Conservation (phyloP, 2,797 vertebrate genomes). For the Intellagama lesueurii region DNA sequence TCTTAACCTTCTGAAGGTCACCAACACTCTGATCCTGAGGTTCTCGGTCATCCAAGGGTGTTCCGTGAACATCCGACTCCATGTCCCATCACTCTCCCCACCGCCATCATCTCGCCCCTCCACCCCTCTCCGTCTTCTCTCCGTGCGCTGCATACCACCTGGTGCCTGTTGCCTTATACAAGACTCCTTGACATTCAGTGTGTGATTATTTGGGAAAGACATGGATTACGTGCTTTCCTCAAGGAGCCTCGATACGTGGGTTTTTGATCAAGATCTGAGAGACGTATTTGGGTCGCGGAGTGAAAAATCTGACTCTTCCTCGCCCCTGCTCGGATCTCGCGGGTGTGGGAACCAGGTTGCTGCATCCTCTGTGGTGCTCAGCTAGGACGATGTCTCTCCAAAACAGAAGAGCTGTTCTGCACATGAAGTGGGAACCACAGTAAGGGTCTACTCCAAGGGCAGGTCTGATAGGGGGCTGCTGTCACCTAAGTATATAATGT, state of each 20-base stretch:
- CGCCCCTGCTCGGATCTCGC: background rate
- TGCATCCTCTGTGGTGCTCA: background rate
- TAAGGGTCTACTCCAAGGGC: background rate
- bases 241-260: background rate
- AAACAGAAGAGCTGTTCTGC: background rate
- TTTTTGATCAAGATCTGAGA: background rate
- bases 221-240: background rate
- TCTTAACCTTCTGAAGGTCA: slow-evolving; percentile 19
- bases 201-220: background rate
- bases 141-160: background rate
- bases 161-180: background rate
- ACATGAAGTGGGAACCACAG: background rate
- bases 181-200: too few species aligned
- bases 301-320: background rate
- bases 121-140: background rate
- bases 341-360: background rate
- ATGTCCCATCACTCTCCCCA: background rate
- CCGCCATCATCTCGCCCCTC: too few species aligned
- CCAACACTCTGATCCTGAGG: background rate
- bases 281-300: background rate
- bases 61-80: background rate
- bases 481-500: too few species aligned
- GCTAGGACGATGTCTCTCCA: background rate
- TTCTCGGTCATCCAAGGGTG: background rate
- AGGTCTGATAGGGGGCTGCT: too few species aligned